phyloP scores from a whole-genome alignment of 2,888 invertebrate genomes.

The Calliphora vomitoria region DNA sequence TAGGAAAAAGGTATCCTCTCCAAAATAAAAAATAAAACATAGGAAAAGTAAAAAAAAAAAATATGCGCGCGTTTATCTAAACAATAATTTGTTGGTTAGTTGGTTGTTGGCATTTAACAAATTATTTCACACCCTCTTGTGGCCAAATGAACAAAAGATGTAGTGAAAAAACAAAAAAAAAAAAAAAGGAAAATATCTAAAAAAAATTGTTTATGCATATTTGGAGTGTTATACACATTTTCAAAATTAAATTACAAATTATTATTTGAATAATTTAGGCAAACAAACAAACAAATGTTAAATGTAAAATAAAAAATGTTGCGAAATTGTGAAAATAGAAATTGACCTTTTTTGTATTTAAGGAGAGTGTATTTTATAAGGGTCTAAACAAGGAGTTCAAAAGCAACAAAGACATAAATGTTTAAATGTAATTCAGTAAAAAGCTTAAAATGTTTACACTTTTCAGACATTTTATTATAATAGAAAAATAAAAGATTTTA shows the following conservation, averaged over 20 bases:
- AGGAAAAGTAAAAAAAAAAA: conserved; percentile 37
- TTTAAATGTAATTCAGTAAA: no score
- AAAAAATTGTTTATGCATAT: conserved; percentile 19
- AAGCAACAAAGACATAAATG: no score
- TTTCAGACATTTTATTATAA: not conserved
- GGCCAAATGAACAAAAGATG: conserved; percentile 70
- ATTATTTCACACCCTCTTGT: conserved; percentile 77
- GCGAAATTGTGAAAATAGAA: not conserved
- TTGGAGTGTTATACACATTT: conserved; percentile 28
- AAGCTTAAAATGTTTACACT: no score
- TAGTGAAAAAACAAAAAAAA: conserved; percentile 14
- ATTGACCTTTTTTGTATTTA: not conserved
- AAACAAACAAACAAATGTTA: not conserved
- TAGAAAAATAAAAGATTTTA: no score
- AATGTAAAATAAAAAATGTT: not conserved
- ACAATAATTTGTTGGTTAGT: conserved; percentile 77
- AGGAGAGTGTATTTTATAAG: not conserved
- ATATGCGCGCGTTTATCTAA: conserved; percentile 72
- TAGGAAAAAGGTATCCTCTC: conserved; percentile 36
- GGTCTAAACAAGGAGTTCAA: not conserved
- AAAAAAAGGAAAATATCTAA: conserved; percentile 14
- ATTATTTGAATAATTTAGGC: not conserved
- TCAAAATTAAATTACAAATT: conserved; percentile 48
- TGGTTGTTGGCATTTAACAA: conserved; percentile 78
- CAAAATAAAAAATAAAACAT: not conserved